Conservation (phyloP, 2,888 invertebrate genomes). For the Cosmia pyralina region DNA sequence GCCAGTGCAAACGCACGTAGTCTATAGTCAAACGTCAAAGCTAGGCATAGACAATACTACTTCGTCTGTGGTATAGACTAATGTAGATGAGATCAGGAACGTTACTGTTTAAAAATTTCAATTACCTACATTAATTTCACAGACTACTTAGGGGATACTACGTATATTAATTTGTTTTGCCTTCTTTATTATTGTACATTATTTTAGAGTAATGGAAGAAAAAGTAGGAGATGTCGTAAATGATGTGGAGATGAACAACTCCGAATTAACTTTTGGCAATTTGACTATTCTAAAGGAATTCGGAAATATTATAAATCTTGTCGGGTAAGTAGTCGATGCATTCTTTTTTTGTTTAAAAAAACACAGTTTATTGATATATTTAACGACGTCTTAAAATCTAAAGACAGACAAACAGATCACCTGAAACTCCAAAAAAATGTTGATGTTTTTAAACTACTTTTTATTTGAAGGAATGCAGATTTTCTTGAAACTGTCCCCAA, state of each 20-base stretch:
- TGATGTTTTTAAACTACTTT: not conserved
- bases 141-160: too few species aligned
- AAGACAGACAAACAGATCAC: not conserved
- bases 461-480: slow-evolving; percentile 82
- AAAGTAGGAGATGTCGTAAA: slow-evolving; percentile 70
- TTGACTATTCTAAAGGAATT: slow-evolving; percentile 84
- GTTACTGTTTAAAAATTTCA: too few species aligned
- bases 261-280: slow-evolving; percentile 82
- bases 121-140: too few species aligned
- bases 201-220: slow-evolving; percentile 74
- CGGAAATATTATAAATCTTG: slow-evolving; percentile 82
- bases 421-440: not conserved
- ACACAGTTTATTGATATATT: not conserved
- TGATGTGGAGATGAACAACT: slow-evolving; percentile 75
- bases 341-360: not conserved
- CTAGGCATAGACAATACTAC: too few species aligned
- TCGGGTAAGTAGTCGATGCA: slow-evolving; percentile 73
- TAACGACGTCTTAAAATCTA: not conserved
- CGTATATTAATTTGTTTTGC: slow-evolving; percentile 1
- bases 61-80: too few species aligned
- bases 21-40: too few species aligned
- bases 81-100: too few species aligned
- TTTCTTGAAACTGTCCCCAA: slow-evolving; percentile 85
- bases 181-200: slow-evolving; percentile 24
- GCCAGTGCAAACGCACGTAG: too few species aligned